Base-by-base conservation (phyloP, 37 sponge, comb jelly and placozoan genomes). In the Aplysina aerophoba region DNA sequence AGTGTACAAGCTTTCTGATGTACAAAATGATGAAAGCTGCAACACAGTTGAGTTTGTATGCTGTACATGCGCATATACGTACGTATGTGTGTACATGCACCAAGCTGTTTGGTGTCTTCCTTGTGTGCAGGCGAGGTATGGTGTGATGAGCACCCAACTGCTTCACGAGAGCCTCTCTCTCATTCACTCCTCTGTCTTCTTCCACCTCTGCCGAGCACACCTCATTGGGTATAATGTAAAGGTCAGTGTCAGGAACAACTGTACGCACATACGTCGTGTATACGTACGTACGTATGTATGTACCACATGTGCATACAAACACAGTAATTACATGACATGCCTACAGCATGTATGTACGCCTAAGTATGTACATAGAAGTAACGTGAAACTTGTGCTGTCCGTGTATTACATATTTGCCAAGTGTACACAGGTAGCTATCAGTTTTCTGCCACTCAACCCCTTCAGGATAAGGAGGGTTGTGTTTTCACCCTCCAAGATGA, bases 191-290 rank as follows among this genome's bases (percentile, higher is more conserved):
- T 59, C 73, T 38, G 94, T 98, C 21, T 94, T 98, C 89, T 96
- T 98, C 81, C 95, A 93, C 81, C 91, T 98, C 89, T 98, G 96
- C 89, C 89, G 90, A 59, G 97, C 97, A 62, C 95, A 98, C 64
- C 86, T 82, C 64, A 96, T 98, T 77, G 97, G 94, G 14, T 97
- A 89, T 69, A 84, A 97, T 58, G 36, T 85, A 22, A 83, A 93
- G 77, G 38, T 54, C 31, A 83, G 30, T 57, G 22, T 6, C 3
- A 5, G 3, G 30, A 63, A 24, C 3, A 8, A 58, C 4, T 22
- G 2, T n/a, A n/a, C n/a, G n/a, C n/a, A n/a, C n/a, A n/a, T n/a
- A n/a, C n/a, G n/a, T n/a, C n/a, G n/a, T n/a, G n/a, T n/a, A n/a
- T n/a, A n/a, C n/a, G n/a, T n/a, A n/a, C n/a, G n/a, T n/a, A n/a